phyloP scores from a whole-genome alignment of 2,797 vertebrate species.

The Neosalanx taihuensis region DNA sequence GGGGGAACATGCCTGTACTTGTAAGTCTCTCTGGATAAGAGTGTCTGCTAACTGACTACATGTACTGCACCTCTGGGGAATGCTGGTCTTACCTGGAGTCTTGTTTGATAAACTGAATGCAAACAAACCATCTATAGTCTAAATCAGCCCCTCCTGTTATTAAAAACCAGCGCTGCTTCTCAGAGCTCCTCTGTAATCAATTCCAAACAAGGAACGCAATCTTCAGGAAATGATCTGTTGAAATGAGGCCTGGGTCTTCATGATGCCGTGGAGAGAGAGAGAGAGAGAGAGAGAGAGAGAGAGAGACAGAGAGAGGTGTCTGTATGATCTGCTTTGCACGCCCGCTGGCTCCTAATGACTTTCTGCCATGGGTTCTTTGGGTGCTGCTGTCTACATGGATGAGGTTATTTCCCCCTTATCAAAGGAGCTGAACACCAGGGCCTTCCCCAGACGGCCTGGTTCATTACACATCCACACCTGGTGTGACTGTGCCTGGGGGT shows the following conservation, averaged over 20 bases:
- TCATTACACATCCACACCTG: constrained; percentile 39
- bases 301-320: no score
- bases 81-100: neutral
- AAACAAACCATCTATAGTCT: constrained; percentile 3
- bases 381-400: constrained; percentile 18
- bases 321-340: constrained; percentile 3
- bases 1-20: no score
- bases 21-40: no score
- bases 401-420: constrained; percentile 37
- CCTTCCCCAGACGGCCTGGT: constrained; percentile 34
- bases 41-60: constrained; percentile 3
- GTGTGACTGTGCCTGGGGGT: no score
- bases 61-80: neutral
- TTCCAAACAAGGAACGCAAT: constrained; percentile 27
- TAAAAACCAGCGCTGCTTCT: constrained; percentile 25
- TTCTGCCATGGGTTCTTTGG: constrained; percentile 25
- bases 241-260: constrained; percentile 15
- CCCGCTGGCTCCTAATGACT: constrained; percentile 34
- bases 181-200: constrained; percentile 28
- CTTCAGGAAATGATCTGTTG: constrained; percentile 34
- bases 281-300: no score
- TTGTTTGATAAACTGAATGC: constrained; percentile 9
- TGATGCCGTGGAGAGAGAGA: neutral
- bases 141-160: constrained; percentile 15
- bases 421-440: constrained; percentile 26